Evolutionary conservation across 2,113 vertebrate genomes (phyloP).

Genomic region (Zosterops pallidus): DNA sequence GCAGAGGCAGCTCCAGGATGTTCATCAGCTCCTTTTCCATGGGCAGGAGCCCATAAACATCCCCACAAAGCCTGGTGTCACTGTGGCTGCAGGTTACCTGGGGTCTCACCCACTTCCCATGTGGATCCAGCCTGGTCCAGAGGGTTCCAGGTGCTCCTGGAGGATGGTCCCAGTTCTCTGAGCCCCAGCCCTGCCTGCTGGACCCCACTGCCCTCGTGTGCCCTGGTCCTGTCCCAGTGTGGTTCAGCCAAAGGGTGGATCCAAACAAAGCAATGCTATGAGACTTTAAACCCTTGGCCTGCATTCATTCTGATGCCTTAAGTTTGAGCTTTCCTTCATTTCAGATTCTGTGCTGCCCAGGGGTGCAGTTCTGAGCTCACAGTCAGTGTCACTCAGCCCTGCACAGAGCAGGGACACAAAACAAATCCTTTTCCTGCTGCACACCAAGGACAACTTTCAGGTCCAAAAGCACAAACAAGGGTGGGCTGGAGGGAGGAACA

Average conservation of each 20-base stretch:
- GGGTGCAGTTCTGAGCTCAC: background rate
- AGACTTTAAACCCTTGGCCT: background rate
- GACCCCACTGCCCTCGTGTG: background rate
- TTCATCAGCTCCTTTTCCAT: background rate
- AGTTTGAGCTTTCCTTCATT: background rate
- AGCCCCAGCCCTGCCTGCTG: background rate
- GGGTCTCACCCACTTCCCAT: accelerated
- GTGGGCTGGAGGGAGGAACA: no score
- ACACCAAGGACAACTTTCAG: no score
- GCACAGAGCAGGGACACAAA: no score
- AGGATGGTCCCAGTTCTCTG: background rate
- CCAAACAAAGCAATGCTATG: background rate
- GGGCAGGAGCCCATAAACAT: background rate
- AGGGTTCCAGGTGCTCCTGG: background rate
- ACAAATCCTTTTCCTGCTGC: no score
- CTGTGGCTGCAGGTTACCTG: background rate
- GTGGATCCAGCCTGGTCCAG: accelerated
- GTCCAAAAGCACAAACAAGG: no score
- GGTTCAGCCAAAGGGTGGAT: background rate
- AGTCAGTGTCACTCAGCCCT: background rate
- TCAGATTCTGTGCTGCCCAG: background rate
- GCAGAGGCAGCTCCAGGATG: background rate
- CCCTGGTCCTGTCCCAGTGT: accelerated
- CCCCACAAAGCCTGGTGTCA: accelerated
- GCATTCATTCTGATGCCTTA: background rate